Percentiles rank a stretch among this genome's conserved stretches.
Conservation (phyloP, 64 coral and sea anemone genomes). For the Montipora efflorescens region DNA sequence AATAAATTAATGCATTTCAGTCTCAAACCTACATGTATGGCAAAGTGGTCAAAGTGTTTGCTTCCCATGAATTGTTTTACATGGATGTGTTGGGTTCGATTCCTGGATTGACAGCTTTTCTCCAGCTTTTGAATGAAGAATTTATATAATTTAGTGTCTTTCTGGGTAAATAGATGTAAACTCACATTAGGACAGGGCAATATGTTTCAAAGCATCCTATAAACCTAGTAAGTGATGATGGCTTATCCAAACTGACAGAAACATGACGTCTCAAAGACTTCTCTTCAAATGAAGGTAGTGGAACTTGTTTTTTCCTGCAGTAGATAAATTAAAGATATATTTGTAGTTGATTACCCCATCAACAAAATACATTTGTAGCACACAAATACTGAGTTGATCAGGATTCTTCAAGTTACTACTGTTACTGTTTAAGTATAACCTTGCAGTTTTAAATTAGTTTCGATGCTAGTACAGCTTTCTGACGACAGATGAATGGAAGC, state of each 20-base stretch:
- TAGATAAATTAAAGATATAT: not conserved
- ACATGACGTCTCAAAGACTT: constrained; percentile 15
- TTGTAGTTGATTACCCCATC: not conserved
- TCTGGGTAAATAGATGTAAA: not conserved
- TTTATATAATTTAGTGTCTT: too few species aligned
- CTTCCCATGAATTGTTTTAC: too few species aligned
- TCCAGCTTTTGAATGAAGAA: too few species aligned
- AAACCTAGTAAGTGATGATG: constrained; percentile 32
- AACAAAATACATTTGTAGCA: not conserved
- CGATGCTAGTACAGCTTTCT: too few species aligned
- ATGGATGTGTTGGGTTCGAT: too few species aligned
- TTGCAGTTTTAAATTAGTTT: too few species aligned
- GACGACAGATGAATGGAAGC: too few species aligned
- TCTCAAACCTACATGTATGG: not conserved
- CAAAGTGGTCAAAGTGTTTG: too few species aligned
- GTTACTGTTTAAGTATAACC: too few species aligned
- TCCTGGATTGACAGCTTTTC: too few species aligned
- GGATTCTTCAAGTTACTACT: too few species aligned
- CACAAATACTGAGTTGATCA: not conserved
- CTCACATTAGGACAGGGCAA: constrained; percentile 31
- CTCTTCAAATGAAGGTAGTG: constrained; percentile 36
- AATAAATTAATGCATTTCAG: too few species aligned
- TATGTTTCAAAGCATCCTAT: constrained; percentile 57
- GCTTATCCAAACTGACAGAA: constrained; percentile 38
- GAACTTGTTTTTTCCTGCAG: constrained; percentile 49